Evolutionary conservation across 1,140 invertebrate genomes (phyloP).

Genomic region (Brevipalpus yothersi): DNA sequence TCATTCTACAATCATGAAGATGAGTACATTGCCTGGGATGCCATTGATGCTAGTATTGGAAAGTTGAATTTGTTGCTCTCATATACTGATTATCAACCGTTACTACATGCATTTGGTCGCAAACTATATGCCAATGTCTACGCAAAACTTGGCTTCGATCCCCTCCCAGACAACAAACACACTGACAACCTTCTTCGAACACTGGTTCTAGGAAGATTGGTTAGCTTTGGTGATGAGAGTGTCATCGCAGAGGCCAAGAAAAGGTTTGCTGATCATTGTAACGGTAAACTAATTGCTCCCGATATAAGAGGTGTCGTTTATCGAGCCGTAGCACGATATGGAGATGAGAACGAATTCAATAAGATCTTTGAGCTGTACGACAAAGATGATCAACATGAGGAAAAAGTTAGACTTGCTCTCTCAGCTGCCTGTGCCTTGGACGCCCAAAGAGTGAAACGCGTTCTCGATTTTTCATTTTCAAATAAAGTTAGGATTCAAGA

Average conservation of each 20-base stretch:
- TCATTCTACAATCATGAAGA: conserved; percentile 55
- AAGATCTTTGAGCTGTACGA: conserved; percentile 15
- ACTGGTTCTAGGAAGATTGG: conserved; percentile 55
- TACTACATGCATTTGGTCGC: conserved; percentile 43
- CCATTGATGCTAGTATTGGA: conserved; percentile 44
- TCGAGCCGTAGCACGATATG: conserved; percentile 44
- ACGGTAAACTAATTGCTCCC: neutral
- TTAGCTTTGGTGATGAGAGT: conserved; percentile 44
- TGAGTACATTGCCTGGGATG: conserved; percentile 80
- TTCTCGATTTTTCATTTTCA: conserved; percentile 26
- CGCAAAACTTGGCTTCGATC: conserved; percentile 39
- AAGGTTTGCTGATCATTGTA: conserved; percentile 38
- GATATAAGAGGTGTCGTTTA: conserved; percentile 54
- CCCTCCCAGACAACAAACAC: conserved; percentile 28
- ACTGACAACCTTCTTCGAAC: conserved; percentile 56
- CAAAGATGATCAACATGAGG: neutral
- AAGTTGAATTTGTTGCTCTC: conserved; percentile 44
- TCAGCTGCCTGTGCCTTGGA: neutral
- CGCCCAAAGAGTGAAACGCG: conserved; percentile 32
- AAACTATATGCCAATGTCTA: conserved; percentile 40
- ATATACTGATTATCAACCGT: conserved; percentile 39
- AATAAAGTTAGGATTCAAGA: conserved; percentile 80
- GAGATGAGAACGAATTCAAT: conserved; percentile 39
- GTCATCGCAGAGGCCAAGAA: conserved; percentile 43
- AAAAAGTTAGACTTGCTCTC: neutral